phyloP scores from a whole-genome alignment of 2,797 vertebrate genomes.

The Argya squamiceps region DNA sequence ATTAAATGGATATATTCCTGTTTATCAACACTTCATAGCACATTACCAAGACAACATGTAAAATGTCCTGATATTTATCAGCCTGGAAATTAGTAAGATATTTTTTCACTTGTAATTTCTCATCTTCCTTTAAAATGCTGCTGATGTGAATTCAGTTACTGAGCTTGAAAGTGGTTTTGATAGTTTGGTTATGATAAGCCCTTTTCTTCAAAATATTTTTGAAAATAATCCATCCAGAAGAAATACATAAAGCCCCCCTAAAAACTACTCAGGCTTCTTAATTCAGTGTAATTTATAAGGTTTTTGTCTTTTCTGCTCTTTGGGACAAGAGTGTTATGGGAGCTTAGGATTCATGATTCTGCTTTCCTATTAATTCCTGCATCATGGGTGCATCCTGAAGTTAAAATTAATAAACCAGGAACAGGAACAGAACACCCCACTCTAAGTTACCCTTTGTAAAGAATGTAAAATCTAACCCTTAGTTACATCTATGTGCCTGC shows the following conservation, averaged over 20 bases:
- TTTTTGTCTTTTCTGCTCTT: neutral
- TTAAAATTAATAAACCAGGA: neutral
- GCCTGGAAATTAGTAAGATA: neutral
- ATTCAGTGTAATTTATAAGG: neutral
- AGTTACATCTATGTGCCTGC: neutral
- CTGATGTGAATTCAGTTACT: neutral
- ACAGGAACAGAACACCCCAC: rapidly evolving
- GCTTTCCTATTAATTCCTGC: neutral
- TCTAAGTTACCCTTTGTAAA: neutral
- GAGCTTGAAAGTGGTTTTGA: neutral
- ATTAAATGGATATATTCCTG: neutral
- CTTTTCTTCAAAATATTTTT: neutral
- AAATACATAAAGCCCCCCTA: neutral
- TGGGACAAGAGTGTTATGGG: neutral
- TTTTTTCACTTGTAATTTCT: neutral
- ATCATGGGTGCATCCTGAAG: neutral
- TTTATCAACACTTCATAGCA: neutral
- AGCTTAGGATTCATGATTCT: neutral
- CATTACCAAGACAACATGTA: neutral
- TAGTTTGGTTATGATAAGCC: neutral
- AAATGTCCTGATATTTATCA: neutral
- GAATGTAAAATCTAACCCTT: neutral
- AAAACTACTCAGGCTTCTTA: neutral
- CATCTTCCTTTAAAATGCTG: neutral
- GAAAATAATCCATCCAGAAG: neutral